Conservation (phyloP, 2,797 vertebrate species). For the Bradypodion pumilum region DNA sequence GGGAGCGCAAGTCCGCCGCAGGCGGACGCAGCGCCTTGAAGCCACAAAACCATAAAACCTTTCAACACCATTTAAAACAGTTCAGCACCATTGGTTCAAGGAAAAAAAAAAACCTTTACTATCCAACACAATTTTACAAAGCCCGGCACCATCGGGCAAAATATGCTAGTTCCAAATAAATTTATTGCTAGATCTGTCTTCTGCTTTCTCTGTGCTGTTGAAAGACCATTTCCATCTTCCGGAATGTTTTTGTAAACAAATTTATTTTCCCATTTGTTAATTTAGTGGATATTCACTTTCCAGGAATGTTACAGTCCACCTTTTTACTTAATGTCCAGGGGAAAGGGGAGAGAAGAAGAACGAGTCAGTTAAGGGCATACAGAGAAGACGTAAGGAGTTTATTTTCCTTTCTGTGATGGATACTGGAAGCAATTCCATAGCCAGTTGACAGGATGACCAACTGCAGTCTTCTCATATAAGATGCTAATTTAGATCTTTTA, state of each 20-base stretch:
- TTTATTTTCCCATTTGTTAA: constrained; percentile 45
- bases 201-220: neutral
- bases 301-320: constrained; percentile 56
- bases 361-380: constrained; percentile 56
- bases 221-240: constrained; percentile 19
- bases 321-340: constrained; percentile 56
- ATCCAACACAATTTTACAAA: no score
- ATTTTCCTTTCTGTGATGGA: constrained; percentile 64
- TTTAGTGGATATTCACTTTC: constrained; percentile 48
- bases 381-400: constrained; percentile 47
- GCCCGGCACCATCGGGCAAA: no score
- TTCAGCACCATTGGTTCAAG: no score
- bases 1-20: no score
- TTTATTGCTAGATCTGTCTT: neutral
- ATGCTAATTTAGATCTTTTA: constrained; percentile 61
- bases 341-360: constrained; percentile 33
- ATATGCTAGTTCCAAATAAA: neutral
- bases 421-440: constrained; percentile 63
- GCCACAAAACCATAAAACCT: no score
- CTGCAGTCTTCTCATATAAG: constrained; percentile 57
- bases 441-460: constrained; percentile 59
- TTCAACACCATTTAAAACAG: no score
- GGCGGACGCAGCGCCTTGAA: no score
- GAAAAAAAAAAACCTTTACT: no score
- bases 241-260: constrained; percentile 45